Conservation (phyloP, 2,888 invertebrate species). For the Drosophila atroscutellata region DNA sequence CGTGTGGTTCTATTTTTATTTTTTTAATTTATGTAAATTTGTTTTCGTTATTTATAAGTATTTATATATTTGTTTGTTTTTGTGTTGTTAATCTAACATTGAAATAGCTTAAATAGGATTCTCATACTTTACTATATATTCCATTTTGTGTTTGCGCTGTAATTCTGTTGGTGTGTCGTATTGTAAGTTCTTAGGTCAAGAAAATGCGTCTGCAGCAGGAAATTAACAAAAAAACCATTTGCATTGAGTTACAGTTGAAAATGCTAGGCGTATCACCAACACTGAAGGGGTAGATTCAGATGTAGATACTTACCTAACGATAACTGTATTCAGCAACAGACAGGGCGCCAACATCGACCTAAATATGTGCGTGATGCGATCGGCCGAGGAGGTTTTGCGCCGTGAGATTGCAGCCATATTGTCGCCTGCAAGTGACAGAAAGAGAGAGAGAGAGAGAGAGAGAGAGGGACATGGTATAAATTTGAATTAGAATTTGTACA, state of each 20-base stretch:
- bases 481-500: conserved; percentile 60
- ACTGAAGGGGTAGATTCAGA: neutral
- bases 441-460: conserved; percentile 10
- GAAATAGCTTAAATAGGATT: conserved; percentile 80
- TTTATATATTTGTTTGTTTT: conserved; percentile 44
- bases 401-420: conserved; percentile 95
- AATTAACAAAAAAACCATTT: conserved; percentile 31
- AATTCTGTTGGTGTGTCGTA: conserved; percentile 20
- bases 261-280: neutral
- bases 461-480: conserved; percentile 37
- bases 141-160: conserved; percentile 32
- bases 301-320: conserved; percentile 82
- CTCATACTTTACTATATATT: conserved; percentile 50
- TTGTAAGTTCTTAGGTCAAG: conserved; percentile 78
- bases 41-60: conserved; percentile 41
- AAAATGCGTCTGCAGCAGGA: conserved; percentile 76
- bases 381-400: conserved; percentile 88
- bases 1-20: neutral
- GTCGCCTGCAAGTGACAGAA: conserved; percentile 88
- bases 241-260: conserved; percentile 5
- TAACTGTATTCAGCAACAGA: conserved; percentile 84
- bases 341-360: conserved; percentile 85
- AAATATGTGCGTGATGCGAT: conserved; percentile 85
- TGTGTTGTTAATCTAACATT: conserved; percentile 68
- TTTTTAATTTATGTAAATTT: conserved; percentile 28